Base-by-base conservation (phyloP, 2,797 vertebrate species). In the Remorina albescens region DNA sequence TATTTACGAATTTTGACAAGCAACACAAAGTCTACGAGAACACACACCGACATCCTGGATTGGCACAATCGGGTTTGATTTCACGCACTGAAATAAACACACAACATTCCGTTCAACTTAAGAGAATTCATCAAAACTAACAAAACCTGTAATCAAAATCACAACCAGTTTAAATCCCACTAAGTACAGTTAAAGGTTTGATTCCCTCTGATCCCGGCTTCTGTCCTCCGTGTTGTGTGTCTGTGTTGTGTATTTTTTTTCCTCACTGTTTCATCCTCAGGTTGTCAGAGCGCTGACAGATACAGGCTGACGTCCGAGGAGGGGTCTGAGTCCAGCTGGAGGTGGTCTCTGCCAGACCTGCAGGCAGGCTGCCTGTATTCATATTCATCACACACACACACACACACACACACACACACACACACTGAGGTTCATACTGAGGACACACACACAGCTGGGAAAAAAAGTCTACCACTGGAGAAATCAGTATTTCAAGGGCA, bases 321-420 rank as follows among this genome's bases (percentile, higher is more conserved):
- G 74, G 82, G 89, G 82, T 87, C 86, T 84, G 85, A 74, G 84
- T 89, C 89, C 90, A 92, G 89, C 91, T 91, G 89, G 89, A 88
- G 89, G 88, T 85, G 90, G 81, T 86, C 79, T 82, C 65, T 87
- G 90, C 89, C 90, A 92, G 86, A 89, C 80, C 85, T 86, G 87
- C 82, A 85, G 87, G 88, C 88, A 78, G 83, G 55, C 86, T 78
- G 87, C 88, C 90, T 86, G 75, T 75, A 83, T 88, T 86, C 86
- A 89, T 91, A 88, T 87, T 88, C 86, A 87, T 89, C 89, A 88
- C 82, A 83, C 71, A 77, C 82, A 72, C 67, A 19, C 59, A 82
- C 77, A 55, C 72, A 76, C 21, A 75, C 67, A 71, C 50, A 82
- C 34, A 30, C 59, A 61, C 44, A 30, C 49, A 42, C 70, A 25